These are phyloP conservation scores for Brenthis daphne DNA, from an alignment of 2,888 invertebrate genomes.

Conservation along the genomic window DNA sequence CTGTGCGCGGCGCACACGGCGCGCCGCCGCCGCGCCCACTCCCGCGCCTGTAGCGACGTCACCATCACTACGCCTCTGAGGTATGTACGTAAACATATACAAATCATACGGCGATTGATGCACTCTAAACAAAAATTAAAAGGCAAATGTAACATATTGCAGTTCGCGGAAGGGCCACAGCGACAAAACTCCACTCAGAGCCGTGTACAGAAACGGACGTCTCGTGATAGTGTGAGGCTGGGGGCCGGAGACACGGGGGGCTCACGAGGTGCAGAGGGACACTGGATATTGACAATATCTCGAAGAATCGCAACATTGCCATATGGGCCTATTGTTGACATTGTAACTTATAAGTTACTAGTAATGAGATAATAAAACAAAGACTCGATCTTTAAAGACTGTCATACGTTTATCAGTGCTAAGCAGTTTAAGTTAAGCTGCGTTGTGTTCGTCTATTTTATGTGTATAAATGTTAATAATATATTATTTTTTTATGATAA, in stretches of 20 bases:
- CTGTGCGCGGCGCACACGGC: constrained; percentile 56
- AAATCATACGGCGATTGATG: background rate
- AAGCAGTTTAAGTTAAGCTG: no score
- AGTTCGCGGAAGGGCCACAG: constrained; percentile 35
- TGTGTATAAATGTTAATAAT: no score
- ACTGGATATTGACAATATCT: background rate
- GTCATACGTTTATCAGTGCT: no score
- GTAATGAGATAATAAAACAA: no score
- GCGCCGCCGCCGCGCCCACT: constrained; percentile 44
- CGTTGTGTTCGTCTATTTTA: no score
- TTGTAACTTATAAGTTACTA: no score
- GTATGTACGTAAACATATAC: constrained; percentile 16
- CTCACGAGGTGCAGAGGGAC: background rate
- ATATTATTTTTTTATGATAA: background rate
- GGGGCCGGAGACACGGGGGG: background rate
- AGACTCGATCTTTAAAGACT: no score
- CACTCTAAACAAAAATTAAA: background rate
- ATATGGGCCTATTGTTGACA: background rate
- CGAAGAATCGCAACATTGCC: background rate
- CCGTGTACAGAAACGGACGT: constrained; percentile 42
- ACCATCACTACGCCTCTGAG: constrained; percentile 40
- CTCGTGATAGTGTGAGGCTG: constrained; percentile 39
- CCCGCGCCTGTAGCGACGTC: constrained; percentile 27
- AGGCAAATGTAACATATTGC: background rate
- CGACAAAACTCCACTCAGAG: constrained; percentile 38